Conservation (phyloP, 2,888 invertebrate species). For the Drosophila monieri region DNA sequence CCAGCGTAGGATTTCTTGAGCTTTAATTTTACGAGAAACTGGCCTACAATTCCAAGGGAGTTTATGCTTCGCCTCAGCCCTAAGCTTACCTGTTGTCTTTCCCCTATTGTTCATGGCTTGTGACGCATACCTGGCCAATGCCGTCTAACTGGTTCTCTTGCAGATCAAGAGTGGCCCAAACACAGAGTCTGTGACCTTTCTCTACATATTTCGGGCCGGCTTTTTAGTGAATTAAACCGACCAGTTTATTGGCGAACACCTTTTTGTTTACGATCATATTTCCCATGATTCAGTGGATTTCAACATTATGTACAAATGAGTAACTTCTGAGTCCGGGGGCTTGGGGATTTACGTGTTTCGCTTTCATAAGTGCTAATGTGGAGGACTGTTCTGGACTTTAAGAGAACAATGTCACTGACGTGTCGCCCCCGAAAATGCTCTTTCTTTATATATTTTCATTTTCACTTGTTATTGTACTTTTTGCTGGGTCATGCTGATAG, state of each 20-base stretch:
- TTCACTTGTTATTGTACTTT: conserved; percentile 33
- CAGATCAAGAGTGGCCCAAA: conserved; percentile 8
- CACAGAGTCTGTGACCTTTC: conserved; percentile 85
- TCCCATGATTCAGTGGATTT: conserved; percentile 42
- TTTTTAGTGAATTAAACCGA: conserved; percentile 40
- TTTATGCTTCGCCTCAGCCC: not conserved
- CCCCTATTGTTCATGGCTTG: conserved; percentile 13
- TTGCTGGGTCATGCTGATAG: conserved; percentile 64
- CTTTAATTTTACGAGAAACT: not conserved
- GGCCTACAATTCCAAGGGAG: not conserved
- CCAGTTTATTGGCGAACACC: conserved; percentile 26
- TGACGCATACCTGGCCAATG: conserved; percentile 41
- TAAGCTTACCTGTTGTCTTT: conserved; percentile 10
- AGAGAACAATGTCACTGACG: conserved; percentile 49
- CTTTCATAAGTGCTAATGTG: conserved; percentile 10
- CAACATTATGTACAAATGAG: conserved; percentile 44
- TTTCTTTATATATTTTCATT: conserved; percentile 19
- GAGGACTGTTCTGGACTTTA: conserved; percentile 33
- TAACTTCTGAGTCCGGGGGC: conserved; percentile 25
- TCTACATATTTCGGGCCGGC: conserved; percentile 86
- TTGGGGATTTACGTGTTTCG: conserved; percentile 9
- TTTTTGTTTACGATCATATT: conserved; percentile 30
- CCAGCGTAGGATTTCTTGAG: not conserved
- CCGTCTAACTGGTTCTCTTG: conserved; percentile 34
- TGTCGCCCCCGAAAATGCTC: conserved; percentile 37